Evolutionary conservation across 1,140 invertebrate genomes (phyloP).

Genomic region (Leptestheria dahalacensis): DNA sequence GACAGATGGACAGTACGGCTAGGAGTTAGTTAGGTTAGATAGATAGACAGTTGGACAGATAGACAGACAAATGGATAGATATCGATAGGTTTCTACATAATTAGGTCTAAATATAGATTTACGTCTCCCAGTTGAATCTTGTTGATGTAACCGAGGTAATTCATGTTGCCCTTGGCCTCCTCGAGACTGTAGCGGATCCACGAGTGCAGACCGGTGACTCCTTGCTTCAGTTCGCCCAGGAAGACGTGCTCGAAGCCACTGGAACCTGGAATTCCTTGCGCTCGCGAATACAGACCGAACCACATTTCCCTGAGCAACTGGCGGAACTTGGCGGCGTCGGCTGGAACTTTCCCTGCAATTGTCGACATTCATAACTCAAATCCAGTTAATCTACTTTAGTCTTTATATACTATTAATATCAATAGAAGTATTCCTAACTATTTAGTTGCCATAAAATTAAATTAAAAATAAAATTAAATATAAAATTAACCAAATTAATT

Average conservation of each 20-base stretch:
- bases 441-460: background rate
- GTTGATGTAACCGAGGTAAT: slow-evolving; percentile 25
- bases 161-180: slow-evolving; percentile 25
- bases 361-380: slow-evolving; percentile 23
- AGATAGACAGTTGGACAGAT: too few relatives aligned
- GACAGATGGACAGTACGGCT: too few relatives aligned
- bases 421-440: background rate
- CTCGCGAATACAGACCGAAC: slow-evolving; percentile 51
- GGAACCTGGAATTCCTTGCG: slow-evolving; percentile 56
- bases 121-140: background rate
- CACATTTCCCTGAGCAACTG: slow-evolving; percentile 16
- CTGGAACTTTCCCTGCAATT: slow-evolving; percentile 46
- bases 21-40: too few relatives aligned
- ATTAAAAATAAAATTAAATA: background rate
- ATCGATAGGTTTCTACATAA: background rate
- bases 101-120: background rate
- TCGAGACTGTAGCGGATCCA: slow-evolving; percentile 15
- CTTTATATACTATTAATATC: background rate
- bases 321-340: background rate
- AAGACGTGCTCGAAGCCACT: slow-evolving; percentile 79
- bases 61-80: background rate
- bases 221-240: slow-evolving; percentile 60
- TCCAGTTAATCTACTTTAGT: background rate
- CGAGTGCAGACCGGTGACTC: slow-evolving; percentile 57
- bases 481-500: background rate